These are phyloP conservation scores for Hirudinaria manillensis DNA, from an alignment of 2,888 invertebrate genomes.

Conservation along the genomic window DNA sequence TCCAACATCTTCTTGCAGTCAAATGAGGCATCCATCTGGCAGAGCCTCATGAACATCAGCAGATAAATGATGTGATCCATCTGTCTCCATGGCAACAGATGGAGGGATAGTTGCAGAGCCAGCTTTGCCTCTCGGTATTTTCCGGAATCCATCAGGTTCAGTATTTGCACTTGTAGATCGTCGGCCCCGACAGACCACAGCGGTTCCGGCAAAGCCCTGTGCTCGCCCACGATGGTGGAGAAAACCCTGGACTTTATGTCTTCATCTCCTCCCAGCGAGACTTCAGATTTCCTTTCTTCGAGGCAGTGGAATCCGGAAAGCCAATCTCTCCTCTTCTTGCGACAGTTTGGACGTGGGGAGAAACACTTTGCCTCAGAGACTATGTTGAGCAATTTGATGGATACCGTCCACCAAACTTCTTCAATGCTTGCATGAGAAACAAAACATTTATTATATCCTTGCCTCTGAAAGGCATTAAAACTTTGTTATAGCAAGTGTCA, in stretches of 20 bases:
- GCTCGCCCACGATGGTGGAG: background rate
- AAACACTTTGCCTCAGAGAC: background rate
- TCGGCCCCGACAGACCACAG: background rate
- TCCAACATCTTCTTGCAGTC: background rate
- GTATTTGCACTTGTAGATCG: background rate
- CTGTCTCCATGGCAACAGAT: background rate
- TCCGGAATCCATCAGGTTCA: background rate
- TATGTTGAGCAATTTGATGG: conserved; percentile 2
- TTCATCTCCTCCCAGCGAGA: background rate
- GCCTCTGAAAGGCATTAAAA: too few species aligned
- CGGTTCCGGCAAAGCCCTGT: background rate
- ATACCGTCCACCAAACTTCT: conserved; percentile 12
- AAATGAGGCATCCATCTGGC: background rate
- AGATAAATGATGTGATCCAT: background rate
- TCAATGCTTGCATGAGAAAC: background rate
- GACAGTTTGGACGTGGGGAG: background rate
- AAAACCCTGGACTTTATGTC: background rate
- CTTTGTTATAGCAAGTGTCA: too few species aligned
- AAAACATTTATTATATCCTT: too few species aligned
- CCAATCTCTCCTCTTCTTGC: background rate
- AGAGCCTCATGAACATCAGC: background rate
- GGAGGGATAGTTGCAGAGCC: background rate
- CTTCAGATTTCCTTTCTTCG: conserved; percentile 1
- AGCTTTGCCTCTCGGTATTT: background rate
- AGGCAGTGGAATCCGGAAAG: background rate